Base-by-base conservation (phyloP, 2,888 invertebrate genomes). In the Axea sp. region DNA sequence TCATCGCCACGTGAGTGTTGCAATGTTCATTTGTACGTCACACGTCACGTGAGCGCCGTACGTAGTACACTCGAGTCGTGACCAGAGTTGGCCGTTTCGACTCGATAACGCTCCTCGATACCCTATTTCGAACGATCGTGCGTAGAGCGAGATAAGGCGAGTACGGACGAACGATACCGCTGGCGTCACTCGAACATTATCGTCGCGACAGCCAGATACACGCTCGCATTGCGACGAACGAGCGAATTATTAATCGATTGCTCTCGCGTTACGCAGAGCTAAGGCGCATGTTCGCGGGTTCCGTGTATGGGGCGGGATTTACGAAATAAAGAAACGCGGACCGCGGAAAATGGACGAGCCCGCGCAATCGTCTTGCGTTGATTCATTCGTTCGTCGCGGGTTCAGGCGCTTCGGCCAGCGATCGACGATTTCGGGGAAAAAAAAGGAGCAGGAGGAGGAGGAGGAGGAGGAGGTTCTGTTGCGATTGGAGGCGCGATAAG, bases 1-100 rank as follows among this genome's bases (percentile, higher is more conserved):
- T 55, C 55, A 47, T 55, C 62, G 71, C 71, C 71, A 71, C 71
- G 62, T 62, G 71, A 71, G 49, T 41, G 45, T 57, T 55, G 71
- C 60, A 62, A 47, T 31, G 60, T 62, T 60, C 47, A 24, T 47
- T 39, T 45, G 59, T 41, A 49, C 71, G 71, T 71, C 71, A 71
- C 62, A 28, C 39, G 11, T 71, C 62, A 71, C 62, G 62, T 64
- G 71, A 64, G 47, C 62, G 8, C 12, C 5, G 69, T 47, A 60
- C 55, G 62, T 62, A 69, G 69, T 69, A 53, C 30, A 47, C 53
- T 55, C 9, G 35, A 60, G 47, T 55, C 60, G 60, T 69, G 60
- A 55, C 55, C 62, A 24, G 55, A 28, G 71, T 55, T 62, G 19
- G 67, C 39, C 41, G 57, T 39, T 41, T 39, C 30, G 35, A 59